Evolutionary conservation across 2,888 invertebrate species (phyloP).

Genomic region (Pedicia rivosa): DNA sequence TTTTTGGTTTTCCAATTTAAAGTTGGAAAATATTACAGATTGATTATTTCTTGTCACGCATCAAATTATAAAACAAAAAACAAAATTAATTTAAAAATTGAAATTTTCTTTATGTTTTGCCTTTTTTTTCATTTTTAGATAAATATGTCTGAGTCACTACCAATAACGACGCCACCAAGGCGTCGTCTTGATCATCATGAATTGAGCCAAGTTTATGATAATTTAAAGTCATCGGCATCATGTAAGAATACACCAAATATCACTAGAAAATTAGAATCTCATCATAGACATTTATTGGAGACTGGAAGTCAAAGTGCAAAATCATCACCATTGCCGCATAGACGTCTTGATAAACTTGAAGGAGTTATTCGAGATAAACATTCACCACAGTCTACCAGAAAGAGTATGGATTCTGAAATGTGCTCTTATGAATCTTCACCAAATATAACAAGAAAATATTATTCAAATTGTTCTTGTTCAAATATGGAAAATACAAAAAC

Average conservation of each 20-base stretch:
- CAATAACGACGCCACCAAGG: constrained; percentile 12
- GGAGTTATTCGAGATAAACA: constrained; percentile 15
- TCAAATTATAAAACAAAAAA: too few species aligned
- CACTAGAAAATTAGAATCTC: constrained; percentile 11
- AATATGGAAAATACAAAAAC: too few species aligned
- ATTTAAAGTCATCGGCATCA: constrained; percentile 11
- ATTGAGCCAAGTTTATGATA: constrained; percentile 5
- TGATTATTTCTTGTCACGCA: too few species aligned
- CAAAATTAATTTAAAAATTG: too few species aligned
- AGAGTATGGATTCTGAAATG: background rate
- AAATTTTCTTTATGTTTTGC: too few species aligned
- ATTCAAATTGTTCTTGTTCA: too few species aligned
- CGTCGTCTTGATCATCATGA: constrained; percentile 10
- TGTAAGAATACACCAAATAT: constrained; percentile 14
- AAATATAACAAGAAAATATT: constrained; percentile 7
- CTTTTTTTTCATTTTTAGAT: too few species aligned
- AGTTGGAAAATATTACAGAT: too few species aligned
- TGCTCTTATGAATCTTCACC: constrained; percentile 13
- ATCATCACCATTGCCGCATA: constrained; percentile 14
- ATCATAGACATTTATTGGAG: constrained; percentile 11
- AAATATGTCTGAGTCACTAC: constrained; percentile 13
- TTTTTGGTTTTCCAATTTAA: too few species aligned
- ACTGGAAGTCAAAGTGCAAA: constrained; percentile 15
- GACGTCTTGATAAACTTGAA: constrained; percentile 14
- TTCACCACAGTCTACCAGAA: constrained; percentile 8